Evolutionary conservation across 2,888 invertebrate species (phyloP), one percentile per base, ranked within the genome.

Genomic region (Falcaria lacertinaria): DNA sequence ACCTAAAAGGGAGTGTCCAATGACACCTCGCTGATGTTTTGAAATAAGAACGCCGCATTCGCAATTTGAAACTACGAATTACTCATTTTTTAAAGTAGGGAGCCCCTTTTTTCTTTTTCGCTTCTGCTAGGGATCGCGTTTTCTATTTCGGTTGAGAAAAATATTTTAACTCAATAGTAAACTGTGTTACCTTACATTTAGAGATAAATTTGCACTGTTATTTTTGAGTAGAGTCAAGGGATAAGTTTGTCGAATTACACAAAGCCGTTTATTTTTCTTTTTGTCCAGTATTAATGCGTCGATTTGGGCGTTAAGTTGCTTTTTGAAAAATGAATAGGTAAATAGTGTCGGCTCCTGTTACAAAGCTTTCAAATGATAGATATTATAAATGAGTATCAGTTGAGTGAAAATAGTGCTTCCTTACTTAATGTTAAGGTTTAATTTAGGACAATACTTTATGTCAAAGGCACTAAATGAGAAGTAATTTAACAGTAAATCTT

Each of bases 21-120:
- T 88, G 87, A 88, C 88, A 87, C 87, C 84, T 85, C 80, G 60
- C 79, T 84, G 80, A 80, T 82, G 88, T 89, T 89, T 88, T 88
- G 88, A 88, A 88, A 88, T 87, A 82, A 80, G 86, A 87, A 86
- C 76, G 82, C 84, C 83, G 81, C 83, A 82, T 80, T 87, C 79
- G 88, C 84, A 88, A 89, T 77, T 79, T 56, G 89, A 89, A 89
- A 82, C 89, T 87, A 88, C 86, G 79, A 88, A 89, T 89, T 89
- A 89, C 81, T 81, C 77, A n/a, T 84, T 79, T 75, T 81, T 86
- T 82, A 87, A 86, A 76, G 74, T 74, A 79, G 82, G 86, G 82
- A 68, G 69, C 69, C 60, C 60, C 74, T 81, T 83, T 82, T 80
- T 80, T 70, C 62, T 67, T 74, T 75, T 78, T 74, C 67, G 61